Evolutionary conservation across 2,797 vertebrate genomes (phyloP).

Genomic region (Caiman crocodilus): DNA sequence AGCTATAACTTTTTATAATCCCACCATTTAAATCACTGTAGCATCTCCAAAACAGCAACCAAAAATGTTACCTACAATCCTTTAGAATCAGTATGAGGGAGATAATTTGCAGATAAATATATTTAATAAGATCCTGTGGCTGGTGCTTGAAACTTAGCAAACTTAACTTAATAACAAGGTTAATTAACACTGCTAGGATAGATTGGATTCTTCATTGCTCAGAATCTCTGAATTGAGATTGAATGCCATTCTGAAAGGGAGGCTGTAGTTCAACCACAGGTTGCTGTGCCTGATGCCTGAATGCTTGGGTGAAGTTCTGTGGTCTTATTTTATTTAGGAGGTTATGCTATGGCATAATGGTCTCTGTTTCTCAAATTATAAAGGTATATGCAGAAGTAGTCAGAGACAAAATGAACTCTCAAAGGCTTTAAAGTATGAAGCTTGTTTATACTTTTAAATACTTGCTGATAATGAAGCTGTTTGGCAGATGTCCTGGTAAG

Average conservation of each 20-base stretch:
- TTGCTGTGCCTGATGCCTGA: not conserved
- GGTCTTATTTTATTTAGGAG: not conserved
- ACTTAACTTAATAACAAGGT: not conserved
- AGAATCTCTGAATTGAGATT: not conserved
- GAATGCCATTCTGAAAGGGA: not conserved
- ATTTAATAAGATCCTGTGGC: not conserved
- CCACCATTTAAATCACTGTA: too few relatives aligned
- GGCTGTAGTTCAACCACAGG: not conserved
- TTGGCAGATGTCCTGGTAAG: not conserved
- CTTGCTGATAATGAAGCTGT: not conserved
- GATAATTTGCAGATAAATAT: not conserved
- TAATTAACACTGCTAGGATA: not conserved
- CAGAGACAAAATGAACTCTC: not conserved
- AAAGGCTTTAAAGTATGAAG: not conserved
- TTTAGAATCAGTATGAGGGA: accelerated
- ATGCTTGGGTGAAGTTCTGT: not conserved
- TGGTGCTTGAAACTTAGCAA: not conserved
- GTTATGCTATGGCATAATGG: not conserved
- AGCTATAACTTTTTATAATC: too few relatives aligned
- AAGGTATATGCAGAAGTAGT: not conserved
- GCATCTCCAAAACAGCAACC: too few relatives aligned
- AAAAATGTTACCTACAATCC: accelerated
- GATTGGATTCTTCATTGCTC: not conserved
- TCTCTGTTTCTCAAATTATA: not conserved
- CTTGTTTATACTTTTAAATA: not conserved